Base-by-base conservation (phyloP, 2,113 vertebrate genomes). In the Nycticorax nycticorax region DNA sequence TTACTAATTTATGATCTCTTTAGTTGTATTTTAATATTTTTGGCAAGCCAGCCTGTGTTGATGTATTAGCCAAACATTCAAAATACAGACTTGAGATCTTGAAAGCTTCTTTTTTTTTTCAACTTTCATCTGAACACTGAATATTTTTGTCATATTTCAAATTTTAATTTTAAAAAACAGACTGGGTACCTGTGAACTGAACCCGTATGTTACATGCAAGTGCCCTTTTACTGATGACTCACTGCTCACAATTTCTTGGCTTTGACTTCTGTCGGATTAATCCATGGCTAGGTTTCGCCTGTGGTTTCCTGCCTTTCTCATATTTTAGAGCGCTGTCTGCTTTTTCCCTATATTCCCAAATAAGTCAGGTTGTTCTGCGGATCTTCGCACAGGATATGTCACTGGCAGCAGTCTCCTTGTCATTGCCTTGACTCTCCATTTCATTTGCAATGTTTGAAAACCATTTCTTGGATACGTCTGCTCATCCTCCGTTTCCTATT, bases 1-100 rank as follows among this genome's bases (percentile, higher is more conserved):
- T 97, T 94, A 97, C 97, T 98, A 97, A 98, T 98, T 98, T 98
- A 98, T 97, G 89, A 97, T 97, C 83, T 96, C 97, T 98, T 95
- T 92, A 93, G 89, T 98, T 96, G 75, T 98, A 96, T 98, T 98
- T 98, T 97, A 88, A 90, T 97, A 94, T 95, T 97, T 98, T 96
- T 97, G 97, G 96, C 96, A 98, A 96, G 95, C 69, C 95, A 97
- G 94, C 89, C 96, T 94, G 96, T 96, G 95, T 97, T 97, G 95
- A 98, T 97, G 93, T 93, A 97, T 97, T 97, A 97, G 93, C 96
- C 96, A 97, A 93, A 84, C 93, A 95, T 98, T 96, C 92, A 96
- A 92, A 97, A 85, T 96, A 95, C 96, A 97, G 97, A 96, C 94
- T 95, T 97, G 95, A 97, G 96, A 97, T 96, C 92, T 91, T 95